Conservation (phyloP, 2,113 vertebrate genomes). For the Onychostoma macrolepis region DNA sequence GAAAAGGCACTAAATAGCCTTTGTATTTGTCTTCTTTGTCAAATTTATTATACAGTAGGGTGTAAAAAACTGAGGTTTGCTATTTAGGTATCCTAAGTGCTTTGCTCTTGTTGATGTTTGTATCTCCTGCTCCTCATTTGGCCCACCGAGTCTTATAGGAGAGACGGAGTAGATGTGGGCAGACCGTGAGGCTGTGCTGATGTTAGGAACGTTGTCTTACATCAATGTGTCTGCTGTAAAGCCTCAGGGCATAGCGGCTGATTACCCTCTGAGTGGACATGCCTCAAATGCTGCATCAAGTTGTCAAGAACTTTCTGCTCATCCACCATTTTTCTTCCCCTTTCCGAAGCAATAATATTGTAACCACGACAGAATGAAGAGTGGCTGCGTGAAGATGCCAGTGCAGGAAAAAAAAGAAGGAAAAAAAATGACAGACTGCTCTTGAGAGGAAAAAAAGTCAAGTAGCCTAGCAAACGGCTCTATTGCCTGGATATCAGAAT, state of each 20-base stretch:
- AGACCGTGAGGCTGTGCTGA: conserved; percentile 40
- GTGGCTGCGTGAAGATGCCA: conserved; percentile 22
- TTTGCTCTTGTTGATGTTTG: neutral
- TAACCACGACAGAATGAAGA: conserved; percentile 46
- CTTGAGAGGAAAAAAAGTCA: neutral
- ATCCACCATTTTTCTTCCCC: conserved; percentile 44
- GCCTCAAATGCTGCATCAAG: conserved; percentile 63
- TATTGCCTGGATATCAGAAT: conserved; percentile 2
- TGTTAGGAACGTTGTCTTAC: conserved; percentile 59
- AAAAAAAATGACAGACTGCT: neutral
- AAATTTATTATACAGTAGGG: conserved; percentile 19
- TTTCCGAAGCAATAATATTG: conserved; percentile 54
- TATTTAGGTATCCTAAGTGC: conserved; percentile 33
- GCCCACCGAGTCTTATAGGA: conserved; percentile 6
- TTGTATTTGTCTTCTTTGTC: conserved; percentile 32
- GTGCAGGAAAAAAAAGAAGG: neutral
- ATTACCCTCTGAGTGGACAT: conserved; percentile 64
- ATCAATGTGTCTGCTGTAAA: conserved; percentile 58
- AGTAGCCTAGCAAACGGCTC: neutral
- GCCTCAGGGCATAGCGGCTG: conserved; percentile 60
- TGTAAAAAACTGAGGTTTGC: conserved; percentile 13
- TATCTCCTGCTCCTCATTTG: neutral
- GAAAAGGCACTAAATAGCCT: neutral
- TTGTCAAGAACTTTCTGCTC: conserved; percentile 58
- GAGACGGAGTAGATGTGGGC: conserved; percentile 24